Conservation (phyloP, 2,797 vertebrate species). For the Cyclopterus lumpus region DNA sequence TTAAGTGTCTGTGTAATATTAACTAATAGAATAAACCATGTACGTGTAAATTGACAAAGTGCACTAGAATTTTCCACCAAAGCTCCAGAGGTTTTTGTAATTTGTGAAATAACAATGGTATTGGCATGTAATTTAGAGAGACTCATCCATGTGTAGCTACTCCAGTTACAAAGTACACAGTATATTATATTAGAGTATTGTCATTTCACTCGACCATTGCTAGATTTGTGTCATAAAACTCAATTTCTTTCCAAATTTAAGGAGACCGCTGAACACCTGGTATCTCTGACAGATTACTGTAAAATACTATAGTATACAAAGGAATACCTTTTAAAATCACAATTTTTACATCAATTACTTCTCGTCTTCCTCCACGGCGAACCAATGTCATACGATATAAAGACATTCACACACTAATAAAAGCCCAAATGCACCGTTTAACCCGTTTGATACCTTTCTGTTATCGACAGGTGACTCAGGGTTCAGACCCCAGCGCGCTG, state of each 20-base stretch:
- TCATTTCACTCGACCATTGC: neutral
- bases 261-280: neutral
- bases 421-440: neutral
- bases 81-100: neutral
- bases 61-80: neutral
- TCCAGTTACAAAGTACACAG: neutral
- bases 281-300: neutral
- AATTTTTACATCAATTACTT: neutral
- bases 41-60: neutral
- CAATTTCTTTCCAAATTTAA: neutral
- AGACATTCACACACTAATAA: too few relatives aligned
- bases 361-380: neutral
- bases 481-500: conserved; percentile 95
- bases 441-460: conserved; percentile 9
- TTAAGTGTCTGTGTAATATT: neutral
- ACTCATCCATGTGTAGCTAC: neutral
- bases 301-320: neutral
- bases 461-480: conserved; percentile 89
- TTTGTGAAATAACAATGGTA: neutral
- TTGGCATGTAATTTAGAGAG: neutral
- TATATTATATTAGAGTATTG: neutral
- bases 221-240: too few relatives aligned
- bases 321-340: neutral
- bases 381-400: too few relatives aligned
- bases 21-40: neutral